A percentile compares a stretch with the other conserved stretches of the same genome.
These are phyloP conservation scores for Mastomys natalensis DNA, from an alignment of 2,113 vertebrate species.

Conservation along the genomic window DNA sequence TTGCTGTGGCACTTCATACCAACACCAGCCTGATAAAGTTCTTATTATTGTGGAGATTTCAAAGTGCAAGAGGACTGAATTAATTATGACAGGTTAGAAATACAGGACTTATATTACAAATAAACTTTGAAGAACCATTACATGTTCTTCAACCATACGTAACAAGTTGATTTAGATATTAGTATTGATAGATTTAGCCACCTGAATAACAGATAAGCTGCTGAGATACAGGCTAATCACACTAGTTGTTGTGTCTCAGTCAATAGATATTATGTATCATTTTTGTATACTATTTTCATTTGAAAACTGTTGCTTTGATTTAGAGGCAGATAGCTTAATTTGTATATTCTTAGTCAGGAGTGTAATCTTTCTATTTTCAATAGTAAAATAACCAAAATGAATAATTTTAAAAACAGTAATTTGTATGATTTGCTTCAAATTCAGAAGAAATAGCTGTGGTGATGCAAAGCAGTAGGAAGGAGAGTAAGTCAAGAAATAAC, in stretches of 20 bases:
- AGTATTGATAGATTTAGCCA: constrained; percentile 25
- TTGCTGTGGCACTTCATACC: constrained; percentile 89
- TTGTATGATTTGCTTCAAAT: constrained; percentile 36
- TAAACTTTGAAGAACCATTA: constrained; percentile 86
- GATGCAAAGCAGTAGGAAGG: neutral
- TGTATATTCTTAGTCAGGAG: constrained; percentile 13
- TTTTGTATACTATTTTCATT: constrained; percentile 56
- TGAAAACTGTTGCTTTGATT: constrained; percentile 53
- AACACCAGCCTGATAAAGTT: constrained; percentile 89
- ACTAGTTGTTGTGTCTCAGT: constrained; percentile 37
- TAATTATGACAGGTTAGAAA: constrained; percentile 89
- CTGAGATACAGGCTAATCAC: constrained; percentile 28
- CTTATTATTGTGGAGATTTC: constrained; percentile 92
- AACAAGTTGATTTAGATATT: constrained; percentile 80
- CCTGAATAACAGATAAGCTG: constrained; percentile 71
- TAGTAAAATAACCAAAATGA: constrained; percentile 51
- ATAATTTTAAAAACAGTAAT: constrained; percentile 41
- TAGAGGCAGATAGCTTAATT: constrained; percentile 50
- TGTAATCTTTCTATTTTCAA: constrained; percentile 10
- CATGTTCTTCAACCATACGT: constrained; percentile 74
- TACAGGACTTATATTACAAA: constrained; percentile 84
- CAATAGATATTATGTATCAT: constrained; percentile 40
- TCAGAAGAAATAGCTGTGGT: constrained; percentile 18
- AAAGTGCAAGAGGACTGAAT: constrained; percentile 88
- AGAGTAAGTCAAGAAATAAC: constrained; percentile 47